Evolutionary conservation across 2,888 invertebrate species (phyloP).

Genomic region (Hirtodrosophila alboralis): DNA sequence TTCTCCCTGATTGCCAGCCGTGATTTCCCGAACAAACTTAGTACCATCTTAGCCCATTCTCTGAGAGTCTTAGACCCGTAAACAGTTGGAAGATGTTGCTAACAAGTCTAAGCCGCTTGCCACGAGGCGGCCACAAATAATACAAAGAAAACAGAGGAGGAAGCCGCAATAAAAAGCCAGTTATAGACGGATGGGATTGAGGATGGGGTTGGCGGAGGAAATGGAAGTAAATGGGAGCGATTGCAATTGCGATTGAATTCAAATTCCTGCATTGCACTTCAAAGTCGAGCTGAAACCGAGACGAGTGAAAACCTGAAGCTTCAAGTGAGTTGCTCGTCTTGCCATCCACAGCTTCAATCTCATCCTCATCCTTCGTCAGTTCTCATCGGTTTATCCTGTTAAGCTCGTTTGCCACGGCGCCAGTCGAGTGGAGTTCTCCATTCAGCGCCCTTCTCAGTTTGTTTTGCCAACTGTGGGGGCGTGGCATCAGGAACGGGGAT

Average conservation of each 20-base stretch:
- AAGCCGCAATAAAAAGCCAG: constrained; percentile 43
- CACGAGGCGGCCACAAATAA: constrained; percentile 34
- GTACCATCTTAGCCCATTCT: background rate
- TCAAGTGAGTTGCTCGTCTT: constrained; percentile 39
- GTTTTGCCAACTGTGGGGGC: constrained; percentile 33
- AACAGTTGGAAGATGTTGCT: constrained; percentile 58
- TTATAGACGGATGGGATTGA: constrained; percentile 17
- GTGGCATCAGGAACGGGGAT: background rate
- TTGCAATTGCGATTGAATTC: constrained; percentile 69
- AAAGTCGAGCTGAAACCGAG: constrained; percentile 59
- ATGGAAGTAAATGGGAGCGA: constrained; percentile 29
- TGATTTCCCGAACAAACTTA: constrained; percentile 25
- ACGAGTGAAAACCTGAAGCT: constrained; percentile 37
- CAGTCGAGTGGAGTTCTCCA: constrained; percentile 51
- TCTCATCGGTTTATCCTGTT: constrained; percentile 64
- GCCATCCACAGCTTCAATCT: constrained; percentile 5
- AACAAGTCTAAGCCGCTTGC: constrained; percentile 65
- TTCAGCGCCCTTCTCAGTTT: constrained; percentile 34
- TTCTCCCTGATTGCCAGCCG: constrained; percentile 36
- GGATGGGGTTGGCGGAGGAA: background rate
- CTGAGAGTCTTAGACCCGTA: constrained; percentile 30
- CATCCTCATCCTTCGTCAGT: constrained; percentile 17
- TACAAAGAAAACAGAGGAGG: constrained; percentile 17
- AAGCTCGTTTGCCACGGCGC: constrained; percentile 66
- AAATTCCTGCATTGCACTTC: constrained; percentile 68